Evolutionary conservation across 2,797 vertebrate genomes (phyloP).

Genomic region (Xenopus petersii): DNA sequence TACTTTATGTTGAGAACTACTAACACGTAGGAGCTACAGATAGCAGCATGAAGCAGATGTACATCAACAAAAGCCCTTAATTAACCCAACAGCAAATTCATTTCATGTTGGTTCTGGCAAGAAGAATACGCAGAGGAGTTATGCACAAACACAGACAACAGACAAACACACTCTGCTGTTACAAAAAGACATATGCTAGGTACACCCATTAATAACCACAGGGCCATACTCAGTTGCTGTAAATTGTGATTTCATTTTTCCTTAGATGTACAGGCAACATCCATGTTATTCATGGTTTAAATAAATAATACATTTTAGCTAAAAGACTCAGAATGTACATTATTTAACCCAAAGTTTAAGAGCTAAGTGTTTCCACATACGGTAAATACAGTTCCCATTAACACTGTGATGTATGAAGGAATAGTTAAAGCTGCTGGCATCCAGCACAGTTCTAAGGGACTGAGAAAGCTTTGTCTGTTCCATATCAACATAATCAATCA

Average conservation of each 20-base stretch:
- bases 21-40: no score
- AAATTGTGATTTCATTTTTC: not conserved
- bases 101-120: conserved; percentile 2
- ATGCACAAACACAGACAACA: no score
- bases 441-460: not conserved
- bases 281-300: no score
- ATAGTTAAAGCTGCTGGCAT: not conserved
- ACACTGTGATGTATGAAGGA: no score
- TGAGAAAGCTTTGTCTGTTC: not conserved
- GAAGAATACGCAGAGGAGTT: not conserved
- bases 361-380: no score
- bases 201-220: not conserved
- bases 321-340: no score
- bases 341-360: no score
- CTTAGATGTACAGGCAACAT: no score
- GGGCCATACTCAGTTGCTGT: conserved; percentile 1
- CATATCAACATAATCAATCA: not conserved
- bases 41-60: not conserved
- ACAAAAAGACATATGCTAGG: conserved; percentile 15
- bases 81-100: conserved; percentile 7
- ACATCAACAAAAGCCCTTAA: not conserved
- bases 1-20: no score
- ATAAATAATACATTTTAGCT: no score
- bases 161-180: not conserved
- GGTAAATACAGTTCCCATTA: no score